phyloP scores from a whole-genome alignment of 1,140 invertebrate species.

The Gonioctena quinquepunctata region DNA sequence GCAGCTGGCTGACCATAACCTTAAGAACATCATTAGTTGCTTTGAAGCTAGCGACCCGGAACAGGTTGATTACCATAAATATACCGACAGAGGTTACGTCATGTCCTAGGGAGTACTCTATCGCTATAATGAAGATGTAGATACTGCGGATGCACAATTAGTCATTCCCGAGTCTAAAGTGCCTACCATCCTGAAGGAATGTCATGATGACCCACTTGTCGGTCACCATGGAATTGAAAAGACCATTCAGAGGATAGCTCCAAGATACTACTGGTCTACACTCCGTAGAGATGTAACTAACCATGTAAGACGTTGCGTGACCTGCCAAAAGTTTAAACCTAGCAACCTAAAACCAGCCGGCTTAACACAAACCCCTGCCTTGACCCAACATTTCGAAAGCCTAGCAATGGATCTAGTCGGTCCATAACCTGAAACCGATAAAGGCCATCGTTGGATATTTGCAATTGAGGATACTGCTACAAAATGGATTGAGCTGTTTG shows the following conservation, averaged over 20 bases:
- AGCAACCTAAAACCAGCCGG: slow-evolving; percentile 39
- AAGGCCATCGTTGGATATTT: slow-evolving; percentile 24
- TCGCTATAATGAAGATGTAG: too few relatives aligned
- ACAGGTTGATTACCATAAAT: too few relatives aligned
- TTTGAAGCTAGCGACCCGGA: too few relatives aligned
- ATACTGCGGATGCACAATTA: slow-evolving; percentile 31
- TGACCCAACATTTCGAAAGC: slow-evolving; percentile 39
- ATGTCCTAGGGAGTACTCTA: too few relatives aligned
- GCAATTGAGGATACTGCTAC: slow-evolving; percentile 30
- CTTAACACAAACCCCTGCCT: slow-evolving; percentile 40
- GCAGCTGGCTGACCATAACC: too few relatives aligned
- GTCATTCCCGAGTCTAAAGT: too few relatives aligned
- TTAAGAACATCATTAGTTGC: too few relatives aligned
- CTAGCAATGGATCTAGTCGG: slow-evolving; percentile 44
- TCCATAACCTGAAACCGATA: slow-evolving; percentile 22
- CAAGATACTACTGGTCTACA: slow-evolving; percentile 16
- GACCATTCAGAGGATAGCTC: background rate
- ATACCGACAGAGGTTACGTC: too few relatives aligned
- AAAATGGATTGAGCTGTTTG: slow-evolving; percentile 31
- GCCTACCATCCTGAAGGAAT: too few relatives aligned
- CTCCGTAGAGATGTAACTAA: slow-evolving; percentile 10
- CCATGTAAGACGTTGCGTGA: slow-evolving; percentile 8
- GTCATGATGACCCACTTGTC: too few relatives aligned
- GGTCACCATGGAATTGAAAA: slow-evolving; percentile 34
- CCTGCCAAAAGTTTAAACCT: slow-evolving; percentile 18